phyloP scores from a whole-genome alignment of 2,888 invertebrate genomes.

The Ischnus inquisitorius region DNA sequence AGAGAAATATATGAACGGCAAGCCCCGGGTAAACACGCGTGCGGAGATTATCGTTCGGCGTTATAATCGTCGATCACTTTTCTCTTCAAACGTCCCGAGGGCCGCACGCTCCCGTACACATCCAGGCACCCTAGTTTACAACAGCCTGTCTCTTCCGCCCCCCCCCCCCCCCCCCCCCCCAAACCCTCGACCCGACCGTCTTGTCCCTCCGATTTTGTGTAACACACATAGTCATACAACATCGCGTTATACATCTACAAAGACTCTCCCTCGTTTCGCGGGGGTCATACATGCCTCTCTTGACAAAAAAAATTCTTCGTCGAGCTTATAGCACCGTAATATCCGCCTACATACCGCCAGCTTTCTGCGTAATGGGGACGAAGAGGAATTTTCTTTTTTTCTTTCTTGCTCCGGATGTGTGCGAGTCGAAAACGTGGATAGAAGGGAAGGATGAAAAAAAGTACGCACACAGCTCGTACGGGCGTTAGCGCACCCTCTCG shows the following conservation, averaged over 20 bases:
- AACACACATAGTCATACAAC: background rate
- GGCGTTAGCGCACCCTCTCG: no score
- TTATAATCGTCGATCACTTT: constrained; percentile 64
- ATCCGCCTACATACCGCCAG: constrained; percentile 21
- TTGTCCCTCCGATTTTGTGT: background rate
- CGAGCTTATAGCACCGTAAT: constrained; percentile 48
- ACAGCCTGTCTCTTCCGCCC: background rate
- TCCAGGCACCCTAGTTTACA: constrained; percentile 55
- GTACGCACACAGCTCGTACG: no score
- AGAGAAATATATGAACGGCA: constrained; percentile 2
- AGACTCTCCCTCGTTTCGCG: constrained; percentile 1
- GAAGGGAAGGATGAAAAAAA: no score
- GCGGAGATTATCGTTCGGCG: constrained; percentile 60
- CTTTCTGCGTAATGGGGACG: background rate
- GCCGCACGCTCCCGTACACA: constrained; percentile 9
- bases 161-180: background rate
- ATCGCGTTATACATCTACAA: background rate
- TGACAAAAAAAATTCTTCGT: constrained; percentile 38
- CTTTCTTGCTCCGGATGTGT: no score
- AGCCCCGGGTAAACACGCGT: constrained; percentile 60
- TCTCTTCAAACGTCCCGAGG: constrained; percentile 30
- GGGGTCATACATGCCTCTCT: constrained; percentile 18
- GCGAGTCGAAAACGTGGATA: no score
- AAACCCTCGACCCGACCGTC: no score
- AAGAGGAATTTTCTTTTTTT: constrained; percentile 17